A percentile compares a stretch with the other conserved stretches of the same genome.
Conservation (phyloP, 2,797 vertebrate species). For the Ptychadena robeensis region DNA sequence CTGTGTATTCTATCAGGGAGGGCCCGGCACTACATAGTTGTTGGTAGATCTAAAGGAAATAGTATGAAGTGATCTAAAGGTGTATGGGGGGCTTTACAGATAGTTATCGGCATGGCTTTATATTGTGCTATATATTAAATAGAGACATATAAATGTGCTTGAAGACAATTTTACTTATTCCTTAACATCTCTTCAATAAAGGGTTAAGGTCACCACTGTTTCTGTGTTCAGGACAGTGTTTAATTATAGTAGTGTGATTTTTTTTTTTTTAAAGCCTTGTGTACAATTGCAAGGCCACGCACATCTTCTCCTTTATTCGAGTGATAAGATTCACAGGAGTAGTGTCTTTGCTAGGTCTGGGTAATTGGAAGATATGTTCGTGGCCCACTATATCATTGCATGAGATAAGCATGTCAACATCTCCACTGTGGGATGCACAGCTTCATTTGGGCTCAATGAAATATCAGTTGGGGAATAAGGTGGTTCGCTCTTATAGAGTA, state of each 20-base stretch:
- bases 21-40: no score
- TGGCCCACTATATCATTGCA: conserved; percentile 5
- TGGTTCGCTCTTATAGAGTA: background rate
- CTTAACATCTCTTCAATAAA: background rate
- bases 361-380: conserved; percentile 38
- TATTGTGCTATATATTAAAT: no score
- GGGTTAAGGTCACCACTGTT: background rate
- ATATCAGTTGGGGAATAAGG: background rate
- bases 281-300: conserved; percentile 32
- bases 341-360: conserved; percentile 14
- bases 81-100: no score
- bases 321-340: conserved; percentile 31
- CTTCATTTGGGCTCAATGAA: conserved; percentile 17
- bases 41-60: no score
- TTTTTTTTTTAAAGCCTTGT: conserved; percentile 19
- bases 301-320: background rate
- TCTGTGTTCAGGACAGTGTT: no score
- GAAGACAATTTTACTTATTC: background rate
- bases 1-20: no score
- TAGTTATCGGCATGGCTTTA: no score
- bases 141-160: no score
- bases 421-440: background rate
- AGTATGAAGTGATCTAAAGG: no score
- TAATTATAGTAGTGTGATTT: background rate
- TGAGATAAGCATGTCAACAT: conserved; percentile 31